Evolutionary conservation across 23 tunicate species (phyloP).

Genomic region (Trididemnum miniatum): DNA sequence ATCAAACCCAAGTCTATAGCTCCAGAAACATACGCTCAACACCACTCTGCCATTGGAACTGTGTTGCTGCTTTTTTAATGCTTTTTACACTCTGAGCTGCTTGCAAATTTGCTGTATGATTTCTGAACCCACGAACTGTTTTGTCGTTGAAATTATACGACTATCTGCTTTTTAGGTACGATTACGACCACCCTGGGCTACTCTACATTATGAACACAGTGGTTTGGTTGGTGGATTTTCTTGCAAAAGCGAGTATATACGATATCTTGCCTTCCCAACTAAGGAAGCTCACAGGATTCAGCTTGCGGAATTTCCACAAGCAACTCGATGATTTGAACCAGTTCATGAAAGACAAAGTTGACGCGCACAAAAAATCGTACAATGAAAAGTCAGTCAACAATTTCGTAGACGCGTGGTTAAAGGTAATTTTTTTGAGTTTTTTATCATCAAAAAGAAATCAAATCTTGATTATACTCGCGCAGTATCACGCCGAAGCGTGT

Average conservation of each 20-base stretch:
- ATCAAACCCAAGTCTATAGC: too few relatives aligned
- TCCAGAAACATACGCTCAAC: too few relatives aligned
- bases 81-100: too few relatives aligned
- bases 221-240: constrained; percentile 46
- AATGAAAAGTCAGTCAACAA: constrained; percentile 31
- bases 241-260: constrained; percentile 67
- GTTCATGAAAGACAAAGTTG: constrained; percentile 51
- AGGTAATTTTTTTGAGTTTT: too few relatives aligned
- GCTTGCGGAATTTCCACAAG: constrained; percentile 49
- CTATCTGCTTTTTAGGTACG: constrained; percentile 57
- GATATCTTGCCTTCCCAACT: constrained; percentile 66
- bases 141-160: too few relatives aligned
- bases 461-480: too few relatives aligned
- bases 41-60: too few relatives aligned
- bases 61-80: too few relatives aligned
- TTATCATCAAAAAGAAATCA: too few relatives aligned
- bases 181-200: constrained; percentile 60
- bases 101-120: too few relatives aligned
- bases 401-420: constrained; percentile 88
- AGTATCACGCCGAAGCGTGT: too few relatives aligned
- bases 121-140: too few relatives aligned
- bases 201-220: constrained; percentile 61
- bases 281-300: constrained; percentile 62
- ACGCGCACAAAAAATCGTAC: constrained; percentile 53
- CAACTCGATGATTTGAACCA: constrained; percentile 44